Conservation (phyloP, 1,140 invertebrate species). For the Drosophila melanica region DNA sequence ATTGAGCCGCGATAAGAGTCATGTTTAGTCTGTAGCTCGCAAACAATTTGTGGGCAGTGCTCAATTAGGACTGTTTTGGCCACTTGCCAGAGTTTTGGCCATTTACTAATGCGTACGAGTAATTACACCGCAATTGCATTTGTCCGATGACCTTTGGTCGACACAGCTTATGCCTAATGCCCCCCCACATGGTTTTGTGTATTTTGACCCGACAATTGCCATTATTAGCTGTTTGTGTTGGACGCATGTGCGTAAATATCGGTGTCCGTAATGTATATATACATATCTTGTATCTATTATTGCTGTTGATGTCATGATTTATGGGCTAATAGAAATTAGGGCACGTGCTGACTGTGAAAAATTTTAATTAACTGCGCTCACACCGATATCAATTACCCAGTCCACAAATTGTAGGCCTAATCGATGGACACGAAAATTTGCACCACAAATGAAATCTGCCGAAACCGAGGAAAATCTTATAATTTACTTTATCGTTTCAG, state of each 20-base stretch:
- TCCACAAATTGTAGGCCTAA: constrained; percentile 23
- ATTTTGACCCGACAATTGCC: constrained; percentile 58
- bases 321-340: constrained; percentile 30
- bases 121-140: constrained; percentile 47
- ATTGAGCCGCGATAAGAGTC: constrained; percentile 50
- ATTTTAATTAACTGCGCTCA: constrained; percentile 73
- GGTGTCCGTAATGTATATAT: background rate
- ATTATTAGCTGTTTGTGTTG: constrained; percentile 57
- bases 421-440: constrained; percentile 39
- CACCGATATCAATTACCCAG: constrained; percentile 56
- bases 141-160: constrained; percentile 53
- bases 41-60: constrained; percentile 27
- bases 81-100: constrained; percentile 12
- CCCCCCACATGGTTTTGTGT: constrained; percentile 64
- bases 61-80: constrained; percentile 18
- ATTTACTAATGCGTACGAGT: constrained; percentile 21
- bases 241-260: background rate
- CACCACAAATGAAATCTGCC: constrained; percentile 54
- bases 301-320: constrained; percentile 78
- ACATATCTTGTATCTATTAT: constrained; percentile 21
- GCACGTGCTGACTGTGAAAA: constrained; percentile 65
- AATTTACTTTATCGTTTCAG: constrained; percentile 48
- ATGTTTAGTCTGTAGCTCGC: constrained; percentile 2
- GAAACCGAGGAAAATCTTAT: constrained; percentile 65
- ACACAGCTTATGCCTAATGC: constrained; percentile 37